Evolutionary conservation across 2,888 invertebrate species (phyloP), one percentile per base, ranked within the genome.

Genomic region (Epirrita christyi): DNA sequence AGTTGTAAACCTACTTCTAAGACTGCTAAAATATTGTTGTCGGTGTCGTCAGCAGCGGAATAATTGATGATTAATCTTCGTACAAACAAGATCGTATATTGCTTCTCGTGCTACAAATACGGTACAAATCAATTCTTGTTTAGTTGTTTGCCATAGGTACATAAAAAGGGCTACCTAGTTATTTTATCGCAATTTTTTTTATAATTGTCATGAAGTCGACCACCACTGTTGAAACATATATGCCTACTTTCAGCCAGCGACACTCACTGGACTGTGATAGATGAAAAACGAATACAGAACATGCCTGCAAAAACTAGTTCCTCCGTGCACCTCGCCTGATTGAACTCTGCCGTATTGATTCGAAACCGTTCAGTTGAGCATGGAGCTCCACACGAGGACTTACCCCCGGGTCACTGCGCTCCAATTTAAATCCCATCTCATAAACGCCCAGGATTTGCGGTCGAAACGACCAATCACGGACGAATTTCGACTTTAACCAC

Each of bases 401-500:
- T 56, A 54, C 49, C 48, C 78, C 21, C 21, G 76, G 81, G 72
- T 84, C 80, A 78, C 71, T 78, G 82, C 78, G 67, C 78, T 77
- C 78, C 76, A 82, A 83, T 84, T 81, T 78, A 73, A 80, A 76
- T 70, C 71, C 68, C 72, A 75, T 75, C 77, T 71, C 75, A 81
- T 77, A 75, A 77, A 68, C 71, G 64, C 34, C 59, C 47, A 61
- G 56, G 65, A 55, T 63, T 67, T 60, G 58, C 61, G 55, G 59
- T 49, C 43, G 43, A 32, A 54, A 49, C 56, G 49, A 48, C 49
- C 52, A 54, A 48, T 62, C 52, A 44, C 59, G 41, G 46, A 34
- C 59, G 44, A 53, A 65, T 68, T 63, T 61, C 50, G 58, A 61
- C 60, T 64, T 64, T 55, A 61, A 67, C 59, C 14, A 51, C 52